phyloP scores from a whole-genome alignment of 2,888 invertebrate genomes.

The Toxonevra muliebris region DNA sequence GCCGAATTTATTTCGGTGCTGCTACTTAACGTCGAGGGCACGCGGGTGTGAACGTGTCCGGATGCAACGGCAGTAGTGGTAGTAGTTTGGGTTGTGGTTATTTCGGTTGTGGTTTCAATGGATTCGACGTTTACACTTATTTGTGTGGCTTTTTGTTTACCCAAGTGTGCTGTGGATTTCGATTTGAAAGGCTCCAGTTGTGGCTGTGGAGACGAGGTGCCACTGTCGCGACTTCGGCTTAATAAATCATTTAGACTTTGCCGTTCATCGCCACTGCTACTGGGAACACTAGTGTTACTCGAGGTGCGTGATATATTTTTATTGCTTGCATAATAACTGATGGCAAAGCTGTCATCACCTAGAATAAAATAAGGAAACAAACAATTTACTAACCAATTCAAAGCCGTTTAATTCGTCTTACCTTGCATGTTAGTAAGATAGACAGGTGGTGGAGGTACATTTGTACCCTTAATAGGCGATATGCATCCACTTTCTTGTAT shows the following conservation, averaged over 20 bases:
- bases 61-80: conserved; percentile 37
- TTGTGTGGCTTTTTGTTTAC: conserved; percentile 41
- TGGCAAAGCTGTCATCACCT: conserved; percentile 49
- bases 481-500: conserved; percentile 65
- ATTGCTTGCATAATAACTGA: conserved; percentile 52
- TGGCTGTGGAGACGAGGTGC: conserved; percentile 65
- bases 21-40: conserved; percentile 36
- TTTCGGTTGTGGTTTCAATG: conserved; percentile 55
- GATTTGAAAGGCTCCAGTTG: conserved; percentile 43
- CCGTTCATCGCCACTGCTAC: conserved; percentile 56
- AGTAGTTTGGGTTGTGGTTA: conserved; percentile 57
- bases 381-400: neutral
- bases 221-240: conserved; percentile 62
- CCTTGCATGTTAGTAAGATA: conserved; percentile 64
- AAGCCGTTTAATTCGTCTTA: conserved; percentile 35
- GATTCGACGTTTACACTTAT: conserved; percentile 58
- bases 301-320: conserved; percentile 62
- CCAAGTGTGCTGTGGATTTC: conserved; percentile 44
- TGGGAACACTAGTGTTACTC: conserved; percentile 60
- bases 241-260: conserved; percentile 52
- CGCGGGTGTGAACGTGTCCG: conserved; percentile 1
- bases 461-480: conserved; percentile 65
- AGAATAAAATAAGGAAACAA: neutral
- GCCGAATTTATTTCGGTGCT: conserved; percentile 33
- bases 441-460: conserved; percentile 65